Conservation (phyloP, 2,113 vertebrate genomes). For the Microtus richardsoni region DNA sequence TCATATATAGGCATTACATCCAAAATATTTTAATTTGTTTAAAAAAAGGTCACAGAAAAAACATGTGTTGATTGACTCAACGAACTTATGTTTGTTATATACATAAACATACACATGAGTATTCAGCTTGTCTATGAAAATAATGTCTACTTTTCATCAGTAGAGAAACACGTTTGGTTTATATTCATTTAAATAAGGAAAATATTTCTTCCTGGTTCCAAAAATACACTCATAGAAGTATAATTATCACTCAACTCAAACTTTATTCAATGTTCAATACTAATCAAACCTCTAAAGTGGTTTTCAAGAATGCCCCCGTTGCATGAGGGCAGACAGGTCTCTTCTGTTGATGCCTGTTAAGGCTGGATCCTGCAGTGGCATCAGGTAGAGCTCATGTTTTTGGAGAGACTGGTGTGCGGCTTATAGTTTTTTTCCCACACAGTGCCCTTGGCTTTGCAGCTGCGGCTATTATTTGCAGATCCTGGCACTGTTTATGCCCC, state of each 20-base stretch:
- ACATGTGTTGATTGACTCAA: not conserved
- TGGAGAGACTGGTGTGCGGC: slow-evolving; percentile 1
- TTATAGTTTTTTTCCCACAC: not conserved
- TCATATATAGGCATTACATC: not conserved
- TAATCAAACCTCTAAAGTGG: not conserved
- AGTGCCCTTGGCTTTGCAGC: slow-evolving; percentile 53
- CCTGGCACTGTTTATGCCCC: slow-evolving; percentile 60
- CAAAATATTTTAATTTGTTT: slow-evolving; percentile 10
- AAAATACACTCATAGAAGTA: not conserved
- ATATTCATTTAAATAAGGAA: not conserved
- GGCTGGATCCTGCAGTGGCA: not conserved
- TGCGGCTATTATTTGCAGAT: slow-evolving; percentile 68
- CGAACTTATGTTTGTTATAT: not conserved
- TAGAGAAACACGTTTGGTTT: not conserved
- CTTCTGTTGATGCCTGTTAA: not conserved
- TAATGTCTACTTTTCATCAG: not conserved
- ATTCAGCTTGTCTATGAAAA: not conserved
- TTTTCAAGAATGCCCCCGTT: not conserved
- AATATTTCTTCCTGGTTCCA: not conserved
- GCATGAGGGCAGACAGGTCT: too few species aligned
- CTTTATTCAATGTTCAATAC: not conserved
- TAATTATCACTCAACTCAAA: not conserved
- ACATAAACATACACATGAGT: not conserved
- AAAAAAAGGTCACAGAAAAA: not conserved
- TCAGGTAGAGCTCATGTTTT: not conserved